Percentiles rank a stretch among this genome's conserved stretches.
Evolutionary conservation across 2,888 invertebrate species (phyloP).

Genomic region (Cremastinae sp.): DNA sequence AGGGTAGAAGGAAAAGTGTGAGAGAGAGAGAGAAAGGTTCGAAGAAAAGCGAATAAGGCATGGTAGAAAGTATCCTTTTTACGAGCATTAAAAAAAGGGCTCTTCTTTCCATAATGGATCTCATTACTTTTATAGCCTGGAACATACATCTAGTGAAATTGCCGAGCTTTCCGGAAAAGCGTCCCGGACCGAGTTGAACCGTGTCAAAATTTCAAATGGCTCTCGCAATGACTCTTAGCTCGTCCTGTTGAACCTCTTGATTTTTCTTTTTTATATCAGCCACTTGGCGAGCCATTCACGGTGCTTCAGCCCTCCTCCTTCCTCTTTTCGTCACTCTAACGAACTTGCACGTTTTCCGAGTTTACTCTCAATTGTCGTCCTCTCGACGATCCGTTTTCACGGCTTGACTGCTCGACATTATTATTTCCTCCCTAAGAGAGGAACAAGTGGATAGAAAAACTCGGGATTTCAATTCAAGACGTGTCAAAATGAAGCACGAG

Average conservation of each 20-base stretch:
- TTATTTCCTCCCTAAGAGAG: constrained; percentile 5
- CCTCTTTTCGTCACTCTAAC: constrained; percentile 47
- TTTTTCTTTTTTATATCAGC: constrained; percentile 28
- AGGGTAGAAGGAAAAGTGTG: constrained; percentile 14
- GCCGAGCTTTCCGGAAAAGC: constrained; percentile 68
- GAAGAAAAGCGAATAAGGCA: constrained; percentile 15
- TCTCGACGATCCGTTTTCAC: constrained; percentile 24
- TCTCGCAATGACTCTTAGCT: constrained; percentile 48
- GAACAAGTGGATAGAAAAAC: not conserved
- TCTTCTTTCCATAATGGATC: constrained; percentile 77
- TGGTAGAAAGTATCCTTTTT: constrained; percentile 53
- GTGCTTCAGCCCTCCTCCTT: constrained; percentile 19
- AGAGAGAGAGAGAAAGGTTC: too few relatives aligned
- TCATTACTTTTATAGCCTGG: constrained; percentile 78
- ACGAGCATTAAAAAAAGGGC: constrained; percentile 65
- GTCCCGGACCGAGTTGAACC: constrained; percentile 47
- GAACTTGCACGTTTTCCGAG: constrained; percentile 15
- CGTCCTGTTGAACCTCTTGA: constrained; percentile 39
- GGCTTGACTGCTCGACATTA: not conserved
- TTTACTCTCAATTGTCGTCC: constrained; percentile 26
- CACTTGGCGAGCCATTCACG: constrained; percentile 18
- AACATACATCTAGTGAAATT: constrained; percentile 77
- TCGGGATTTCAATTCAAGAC: not conserved
- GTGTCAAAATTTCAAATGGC: constrained; percentile 73
- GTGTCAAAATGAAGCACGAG: not conserved